phyloP scores from a whole-genome alignment of 2,888 invertebrate species.

The Apotomis betuletana region DNA sequence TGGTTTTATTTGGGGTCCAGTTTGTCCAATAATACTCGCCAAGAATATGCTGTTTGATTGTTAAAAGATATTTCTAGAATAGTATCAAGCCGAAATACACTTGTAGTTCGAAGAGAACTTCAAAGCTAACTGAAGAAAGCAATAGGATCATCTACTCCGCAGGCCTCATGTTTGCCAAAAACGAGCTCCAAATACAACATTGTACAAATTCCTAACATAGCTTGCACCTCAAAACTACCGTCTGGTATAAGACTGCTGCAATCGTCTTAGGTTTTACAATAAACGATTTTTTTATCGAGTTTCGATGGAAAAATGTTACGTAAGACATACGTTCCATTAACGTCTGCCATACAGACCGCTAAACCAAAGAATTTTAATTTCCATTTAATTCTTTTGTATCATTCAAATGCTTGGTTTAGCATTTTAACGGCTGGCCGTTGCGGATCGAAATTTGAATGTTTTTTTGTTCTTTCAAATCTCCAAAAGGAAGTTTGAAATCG shows the following conservation, averaged over 20 bases:
- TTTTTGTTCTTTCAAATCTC: slow-evolving; percentile 9
- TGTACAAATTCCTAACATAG: too few relatives aligned
- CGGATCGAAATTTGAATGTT: slow-evolving; percentile 17
- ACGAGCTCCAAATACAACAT: too few relatives aligned
- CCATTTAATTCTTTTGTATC: slow-evolving; percentile 32
- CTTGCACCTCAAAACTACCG: too few relatives aligned
- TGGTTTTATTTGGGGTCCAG: too few relatives aligned
- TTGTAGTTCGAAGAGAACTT: too few relatives aligned
- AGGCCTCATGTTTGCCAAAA: too few relatives aligned
- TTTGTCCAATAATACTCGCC: background rate
- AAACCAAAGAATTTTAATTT: slow-evolving; percentile 28
- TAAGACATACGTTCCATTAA: slow-evolving; percentile 27
- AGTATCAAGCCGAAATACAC: too few relatives aligned
- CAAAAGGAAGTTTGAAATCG: slow-evolving; percentile 5
- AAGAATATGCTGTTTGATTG: too few relatives aligned
- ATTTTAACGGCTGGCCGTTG: slow-evolving; percentile 29
- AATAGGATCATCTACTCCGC: too few relatives aligned
- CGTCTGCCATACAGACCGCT: slow-evolving; percentile 3
- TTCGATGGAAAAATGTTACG: slow-evolving; percentile 22
- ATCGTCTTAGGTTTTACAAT: background rate
- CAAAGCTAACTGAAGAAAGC: too few relatives aligned
- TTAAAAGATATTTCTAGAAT: too few relatives aligned
- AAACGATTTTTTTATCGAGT: slow-evolving; percentile 2
- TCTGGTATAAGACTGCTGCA: too few relatives aligned
- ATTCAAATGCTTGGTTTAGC: slow-evolving; percentile 27